Percentiles rank a stretch among this genome's conserved stretches.
Conservation (phyloP, 2,113 vertebrate genomes). For the Phrynocephalus versicolor region DNA sequence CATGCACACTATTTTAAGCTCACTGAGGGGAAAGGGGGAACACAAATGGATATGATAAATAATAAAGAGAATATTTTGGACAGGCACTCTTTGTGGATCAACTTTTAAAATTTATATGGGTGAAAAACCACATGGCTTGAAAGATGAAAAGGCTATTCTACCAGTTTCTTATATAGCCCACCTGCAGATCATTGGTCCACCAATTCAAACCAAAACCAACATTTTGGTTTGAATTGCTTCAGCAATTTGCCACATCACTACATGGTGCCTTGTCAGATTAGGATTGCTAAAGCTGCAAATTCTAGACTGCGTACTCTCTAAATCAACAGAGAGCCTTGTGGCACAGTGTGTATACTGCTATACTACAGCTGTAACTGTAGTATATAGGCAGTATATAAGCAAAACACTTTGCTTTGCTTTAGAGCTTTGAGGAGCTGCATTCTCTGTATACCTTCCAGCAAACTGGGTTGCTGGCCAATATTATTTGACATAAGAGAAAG, state of each 20-base stretch:
- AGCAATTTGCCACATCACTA: too few relatives aligned
- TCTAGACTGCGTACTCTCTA: background rate
- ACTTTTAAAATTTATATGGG: background rate
- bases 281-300: too few relatives aligned
- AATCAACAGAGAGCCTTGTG: background rate
- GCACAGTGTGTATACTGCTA: too few relatives aligned
- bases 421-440: background rate
- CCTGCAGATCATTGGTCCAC: background rate
- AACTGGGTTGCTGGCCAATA: background rate
- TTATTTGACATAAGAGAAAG: too few relatives aligned
- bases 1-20: too few relatives aligned
- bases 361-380: too few relatives aligned
- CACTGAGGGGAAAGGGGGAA: too few relatives aligned
- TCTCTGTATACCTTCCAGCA: background rate
- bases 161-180: background rate
- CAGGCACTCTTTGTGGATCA: background rate
- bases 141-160: background rate
- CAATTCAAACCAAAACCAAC: too few relatives aligned
- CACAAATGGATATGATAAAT: too few relatives aligned
- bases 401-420: too few relatives aligned
- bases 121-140: background rate
- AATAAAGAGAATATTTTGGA: background rate
- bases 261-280: too few relatives aligned
- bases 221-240: background rate
- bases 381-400: too few relatives aligned